A percentile compares a stretch with the other conserved stretches of the same genome.
Conservation (phyloP, 2,888 invertebrate species). For the Drosophila emarginata region DNA sequence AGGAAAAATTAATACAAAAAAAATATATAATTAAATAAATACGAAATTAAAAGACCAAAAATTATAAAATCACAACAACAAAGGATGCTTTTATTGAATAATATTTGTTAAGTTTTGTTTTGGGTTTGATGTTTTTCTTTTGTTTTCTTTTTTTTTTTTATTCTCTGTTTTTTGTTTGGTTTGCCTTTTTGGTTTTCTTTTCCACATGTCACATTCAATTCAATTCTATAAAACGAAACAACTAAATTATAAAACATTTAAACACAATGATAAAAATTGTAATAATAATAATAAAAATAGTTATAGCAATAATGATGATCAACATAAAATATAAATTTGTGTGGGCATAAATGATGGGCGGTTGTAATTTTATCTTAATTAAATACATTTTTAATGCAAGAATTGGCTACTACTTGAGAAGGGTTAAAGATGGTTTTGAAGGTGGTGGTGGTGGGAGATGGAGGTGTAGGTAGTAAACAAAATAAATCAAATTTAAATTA, state of each 20-base stretch:
- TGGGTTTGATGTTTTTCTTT: not conserved
- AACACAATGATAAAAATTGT: conserved; percentile 42
- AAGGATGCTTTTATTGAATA: conserved; percentile 4
- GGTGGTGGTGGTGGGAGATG: not conserved
- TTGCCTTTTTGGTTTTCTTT: conserved; percentile 1
- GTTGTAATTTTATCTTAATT: not conserved
- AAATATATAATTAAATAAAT: not conserved
- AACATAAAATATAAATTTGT: conserved; percentile 1
- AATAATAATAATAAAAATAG: not conserved
- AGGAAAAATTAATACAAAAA: not conserved
- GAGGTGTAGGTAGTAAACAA: not conserved
- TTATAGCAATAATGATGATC: not conserved
- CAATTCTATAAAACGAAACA: conserved; percentile 32
- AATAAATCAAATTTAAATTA: not conserved
- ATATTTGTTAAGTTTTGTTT: conserved; percentile 2
- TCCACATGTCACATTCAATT: conserved; percentile 1
- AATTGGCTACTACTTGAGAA: conserved; percentile 1
- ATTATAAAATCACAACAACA: conserved; percentile 6
- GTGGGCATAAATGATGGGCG: conserved; percentile 12
- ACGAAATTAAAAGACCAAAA: not conserved
- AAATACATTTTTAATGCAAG: conserved; percentile 6
- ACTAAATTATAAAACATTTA: conserved; percentile 57
- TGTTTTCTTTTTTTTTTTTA: not conserved
- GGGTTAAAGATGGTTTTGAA: not conserved
- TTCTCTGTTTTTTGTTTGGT: not conserved